phyloP scores from a whole-genome alignment of 92 coral and sea anemone genomes.

The Umimayanthus chanpuru region DNA sequence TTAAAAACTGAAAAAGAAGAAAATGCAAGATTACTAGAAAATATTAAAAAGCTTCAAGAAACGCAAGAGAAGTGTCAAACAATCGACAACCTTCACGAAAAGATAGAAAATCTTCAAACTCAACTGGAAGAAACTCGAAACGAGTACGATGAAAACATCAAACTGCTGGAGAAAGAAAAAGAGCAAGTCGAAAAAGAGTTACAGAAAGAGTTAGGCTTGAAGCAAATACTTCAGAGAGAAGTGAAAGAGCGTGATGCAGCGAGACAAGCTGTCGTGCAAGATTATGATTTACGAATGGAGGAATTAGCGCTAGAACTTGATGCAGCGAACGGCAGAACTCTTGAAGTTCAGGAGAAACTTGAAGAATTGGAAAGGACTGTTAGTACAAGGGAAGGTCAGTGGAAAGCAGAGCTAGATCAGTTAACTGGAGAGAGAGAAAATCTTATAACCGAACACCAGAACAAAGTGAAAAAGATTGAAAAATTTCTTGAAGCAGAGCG shows the following conservation, averaged over 20 bases:
- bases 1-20: conserved; percentile 44
- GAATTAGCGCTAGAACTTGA: conserved; percentile 73
- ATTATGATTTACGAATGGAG: conserved; percentile 84
- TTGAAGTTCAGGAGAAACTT: conserved; percentile 47
- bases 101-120: conserved; percentile 42
- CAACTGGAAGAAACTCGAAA: conserved; percentile 49
- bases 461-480: conserved; percentile 1
- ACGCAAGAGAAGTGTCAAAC: conserved; percentile 45
- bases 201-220: conserved; percentile 51
- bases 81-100: conserved; percentile 37
- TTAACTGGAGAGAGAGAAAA: conserved; percentile 58
- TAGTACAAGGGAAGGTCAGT: conserved; percentile 36
- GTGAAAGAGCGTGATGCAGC: conserved; percentile 79
- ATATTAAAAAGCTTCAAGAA: conserved; percentile 41
- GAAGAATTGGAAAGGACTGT: conserved; percentile 35
- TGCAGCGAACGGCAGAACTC: conserved; percentile 61
- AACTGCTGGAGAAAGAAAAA: conserved; percentile 51
- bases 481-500: conserved; percentile 31
- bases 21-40: conserved; percentile 18
- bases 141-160: conserved; percentile 44
- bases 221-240: conserved; percentile 66
- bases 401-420: conserved; percentile 49
- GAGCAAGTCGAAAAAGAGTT: conserved; percentile 52
- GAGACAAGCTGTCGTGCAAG: conserved; percentile 77
- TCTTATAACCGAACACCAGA: conserved; percentile 17